Conservation (phyloP, 1,140 invertebrate genomes). For the Penaeus chinensis region DNA sequence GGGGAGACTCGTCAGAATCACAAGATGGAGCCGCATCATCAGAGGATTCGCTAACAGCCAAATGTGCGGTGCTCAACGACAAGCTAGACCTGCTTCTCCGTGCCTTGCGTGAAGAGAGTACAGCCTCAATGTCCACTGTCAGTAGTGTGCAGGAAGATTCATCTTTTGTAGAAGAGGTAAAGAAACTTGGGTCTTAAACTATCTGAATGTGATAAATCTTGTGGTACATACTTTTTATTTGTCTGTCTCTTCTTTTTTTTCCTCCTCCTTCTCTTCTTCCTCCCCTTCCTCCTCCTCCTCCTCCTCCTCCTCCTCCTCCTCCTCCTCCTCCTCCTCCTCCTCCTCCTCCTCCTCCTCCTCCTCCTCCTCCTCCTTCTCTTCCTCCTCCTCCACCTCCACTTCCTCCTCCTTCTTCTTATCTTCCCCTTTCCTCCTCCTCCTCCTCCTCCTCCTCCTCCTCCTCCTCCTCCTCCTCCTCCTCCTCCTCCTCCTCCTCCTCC, state of each 20-base stretch:
- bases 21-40: constrained; percentile 66
- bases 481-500: no score
- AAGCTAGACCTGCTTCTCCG: constrained; percentile 82
- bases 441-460: neutral
- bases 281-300: neutral
- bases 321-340: no score
- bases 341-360: no score
- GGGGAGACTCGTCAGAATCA: constrained; percentile 65
- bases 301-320: no score
- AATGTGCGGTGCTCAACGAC: constrained; percentile 81
- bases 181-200: constrained; percentile 52
- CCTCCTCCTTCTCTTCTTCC: neutral
- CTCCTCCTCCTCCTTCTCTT: no score
- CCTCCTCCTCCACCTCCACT: no score
- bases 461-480: no score
- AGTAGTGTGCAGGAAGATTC: constrained; percentile 52
- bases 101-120: constrained; percentile 78
- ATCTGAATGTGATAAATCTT: neutral
- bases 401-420: neutral
- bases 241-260: neutral
- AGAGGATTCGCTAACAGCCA: constrained; percentile 71
- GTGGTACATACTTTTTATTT: neutral
- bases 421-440: neutral
- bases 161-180: constrained; percentile 65
- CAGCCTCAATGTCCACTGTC: constrained; percentile 52